Evolutionary conservation across 2,113 vertebrate genomes (phyloP).

Genomic region (Tympanuchus pallidicinctus): DNA sequence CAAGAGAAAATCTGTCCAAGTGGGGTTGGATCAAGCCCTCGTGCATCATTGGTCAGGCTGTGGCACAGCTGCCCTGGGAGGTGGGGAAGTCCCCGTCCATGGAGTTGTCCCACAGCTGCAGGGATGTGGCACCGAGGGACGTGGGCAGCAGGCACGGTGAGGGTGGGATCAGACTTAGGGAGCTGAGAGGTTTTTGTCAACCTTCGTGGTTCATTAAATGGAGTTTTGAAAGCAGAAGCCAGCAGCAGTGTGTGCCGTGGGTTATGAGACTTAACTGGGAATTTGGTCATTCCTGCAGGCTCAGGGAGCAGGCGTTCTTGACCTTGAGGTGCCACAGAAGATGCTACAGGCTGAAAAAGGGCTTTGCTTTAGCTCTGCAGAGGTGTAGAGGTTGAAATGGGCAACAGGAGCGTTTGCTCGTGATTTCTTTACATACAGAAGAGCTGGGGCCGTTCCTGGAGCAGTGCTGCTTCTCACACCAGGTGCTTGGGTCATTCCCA

Average conservation of each 20-base stretch:
- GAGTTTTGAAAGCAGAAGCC: not conserved
- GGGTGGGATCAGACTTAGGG: no score
- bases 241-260: not conserved
- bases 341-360: not conserved
- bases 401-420: not conserved
- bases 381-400: not conserved
- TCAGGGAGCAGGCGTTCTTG: not conserved
- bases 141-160: no score
- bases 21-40: accelerated
- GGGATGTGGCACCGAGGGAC: no score
- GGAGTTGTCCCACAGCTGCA: no score
- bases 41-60: not conserved
- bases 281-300: not conserved
- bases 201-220: no score
- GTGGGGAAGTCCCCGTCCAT: no score
- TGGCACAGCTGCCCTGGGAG: no score
- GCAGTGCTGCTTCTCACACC: not conserved
- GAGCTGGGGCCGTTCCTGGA: not conserved
- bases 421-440: not conserved
- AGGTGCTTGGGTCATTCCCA: not conserved
- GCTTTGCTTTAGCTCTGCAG: not conserved
- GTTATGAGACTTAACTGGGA: not conserved
- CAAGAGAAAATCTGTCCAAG: not conserved
- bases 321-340: not conserved
- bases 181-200: no score